Conservation (phyloP, 2,113 vertebrate genomes). For the Pachypanchax playfairii region DNA sequence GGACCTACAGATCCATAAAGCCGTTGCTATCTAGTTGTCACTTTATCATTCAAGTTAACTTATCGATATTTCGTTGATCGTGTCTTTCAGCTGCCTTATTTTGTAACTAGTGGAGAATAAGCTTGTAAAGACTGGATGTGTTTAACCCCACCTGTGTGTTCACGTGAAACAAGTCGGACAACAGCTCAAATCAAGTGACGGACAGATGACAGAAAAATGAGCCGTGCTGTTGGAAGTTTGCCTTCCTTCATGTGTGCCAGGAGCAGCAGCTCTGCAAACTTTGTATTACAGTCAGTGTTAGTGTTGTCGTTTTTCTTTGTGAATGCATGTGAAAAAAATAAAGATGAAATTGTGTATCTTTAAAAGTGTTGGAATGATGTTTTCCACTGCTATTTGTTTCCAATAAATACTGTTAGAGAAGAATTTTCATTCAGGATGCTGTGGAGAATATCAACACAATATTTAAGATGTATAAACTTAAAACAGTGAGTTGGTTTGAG, state of each 20-base stretch:
- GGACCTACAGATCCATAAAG: slow-evolving; percentile 19
- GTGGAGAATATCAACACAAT: too few relatives aligned
- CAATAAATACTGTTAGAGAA: too few relatives aligned
- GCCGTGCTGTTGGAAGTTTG: slow-evolving; percentile 27
- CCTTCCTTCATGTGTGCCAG: slow-evolving; percentile 13
- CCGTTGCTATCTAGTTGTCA: slow-evolving; percentile 22
- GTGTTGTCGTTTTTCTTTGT: slow-evolving; percentile 59
- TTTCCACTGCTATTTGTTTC: too few relatives aligned
- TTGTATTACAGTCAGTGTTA: slow-evolving; percentile 58
- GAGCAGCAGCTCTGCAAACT: slow-evolving; percentile 13
- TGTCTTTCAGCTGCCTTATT: slow-evolving; percentile 43
- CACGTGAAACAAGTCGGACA: slow-evolving; percentile 31
- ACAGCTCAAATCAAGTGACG: slow-evolving; percentile 8
- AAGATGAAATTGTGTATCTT: slow-evolving; percentile 51
- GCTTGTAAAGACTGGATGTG: slow-evolving; percentile 21
- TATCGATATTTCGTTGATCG: slow-evolving; percentile 22
- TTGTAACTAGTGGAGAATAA: slow-evolving; percentile 37
- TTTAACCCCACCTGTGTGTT: slow-evolving; percentile 33
- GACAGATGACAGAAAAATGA: slow-evolving; percentile 2
- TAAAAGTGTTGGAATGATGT: too few relatives aligned
- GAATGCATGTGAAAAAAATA: slow-evolving; percentile 71
- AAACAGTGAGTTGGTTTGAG: too few relatives aligned
- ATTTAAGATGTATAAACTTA: too few relatives aligned
- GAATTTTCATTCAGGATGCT: too few relatives aligned
- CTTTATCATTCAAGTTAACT: slow-evolving; percentile 10